Conservation (phyloP, 2,113 vertebrate genomes). For the Microtus richardsoni region DNA sequence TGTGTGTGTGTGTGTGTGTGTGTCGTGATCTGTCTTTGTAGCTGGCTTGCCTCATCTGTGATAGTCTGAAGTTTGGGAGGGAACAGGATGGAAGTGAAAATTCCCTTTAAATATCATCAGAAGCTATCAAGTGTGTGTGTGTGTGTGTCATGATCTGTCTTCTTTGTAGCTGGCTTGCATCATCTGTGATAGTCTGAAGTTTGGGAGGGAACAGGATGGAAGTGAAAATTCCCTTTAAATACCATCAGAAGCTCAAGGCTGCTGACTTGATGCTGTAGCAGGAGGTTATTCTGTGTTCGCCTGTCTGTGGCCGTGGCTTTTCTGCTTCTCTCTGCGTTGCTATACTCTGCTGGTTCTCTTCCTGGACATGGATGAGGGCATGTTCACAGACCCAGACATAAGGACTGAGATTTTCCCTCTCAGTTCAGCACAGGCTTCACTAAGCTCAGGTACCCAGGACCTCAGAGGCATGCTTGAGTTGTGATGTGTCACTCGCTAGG, state of each 20-base stretch:
- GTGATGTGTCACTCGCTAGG: neutral
- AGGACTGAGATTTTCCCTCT: neutral
- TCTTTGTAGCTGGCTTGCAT: neutral
- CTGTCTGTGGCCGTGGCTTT: neutral
- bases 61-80: neutral
- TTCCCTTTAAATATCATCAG: neutral
- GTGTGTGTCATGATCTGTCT: neutral
- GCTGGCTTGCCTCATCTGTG: neutral
- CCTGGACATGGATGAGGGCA: neutral
- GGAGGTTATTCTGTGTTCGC: neutral
- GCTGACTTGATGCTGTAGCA: neutral
- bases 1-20: neutral
- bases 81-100: slow-evolving; percentile 5
- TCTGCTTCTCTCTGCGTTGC: neutral
- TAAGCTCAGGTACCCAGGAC: neutral
- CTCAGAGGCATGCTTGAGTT: neutral
- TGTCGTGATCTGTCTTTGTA: neutral
- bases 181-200: slow-evolving; percentile 12
- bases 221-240: slow-evolving; percentile 5
- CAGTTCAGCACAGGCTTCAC: rapidly evolving
- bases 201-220: neutral
- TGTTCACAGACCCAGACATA: too few relatives aligned
- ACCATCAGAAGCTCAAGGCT: neutral
- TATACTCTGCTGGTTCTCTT: neutral
- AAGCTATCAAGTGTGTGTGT: too few relatives aligned